phyloP scores from a whole-genome alignment of 2,797 vertebrate species.

The Cyprinodon diabolis region DNA sequence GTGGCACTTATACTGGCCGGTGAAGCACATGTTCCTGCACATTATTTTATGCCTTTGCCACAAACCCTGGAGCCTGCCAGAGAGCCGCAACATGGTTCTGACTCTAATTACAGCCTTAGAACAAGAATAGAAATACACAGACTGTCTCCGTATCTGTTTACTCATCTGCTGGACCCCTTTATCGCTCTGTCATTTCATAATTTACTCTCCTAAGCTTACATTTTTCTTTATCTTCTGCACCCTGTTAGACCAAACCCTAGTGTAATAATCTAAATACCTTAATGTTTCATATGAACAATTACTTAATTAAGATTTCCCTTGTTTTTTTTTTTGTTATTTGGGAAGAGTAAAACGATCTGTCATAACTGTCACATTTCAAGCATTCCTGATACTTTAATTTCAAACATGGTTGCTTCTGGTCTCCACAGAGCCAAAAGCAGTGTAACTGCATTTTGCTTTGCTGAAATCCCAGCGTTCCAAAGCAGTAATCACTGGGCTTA shows the following conservation, averaged over 20 bases:
- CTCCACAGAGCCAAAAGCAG: slow-evolving; percentile 3
- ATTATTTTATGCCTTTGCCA: slow-evolving; percentile 37
- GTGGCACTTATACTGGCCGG: slow-evolving; percentile 21
- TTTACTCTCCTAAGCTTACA: background rate
- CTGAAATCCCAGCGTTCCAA: slow-evolving; percentile 37
- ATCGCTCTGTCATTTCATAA: background rate
- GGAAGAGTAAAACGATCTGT: slow-evolving; percentile 1
- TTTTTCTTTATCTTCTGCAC: background rate
- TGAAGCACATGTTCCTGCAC: slow-evolving; percentile 13
- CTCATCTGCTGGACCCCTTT: background rate
- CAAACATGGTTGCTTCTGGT: slow-evolving; percentile 23
- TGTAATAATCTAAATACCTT: background rate
- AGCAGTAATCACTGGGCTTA: slow-evolving; percentile 52
- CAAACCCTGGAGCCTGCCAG: slow-evolving; percentile 8
- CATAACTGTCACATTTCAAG: background rate
- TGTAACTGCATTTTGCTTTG: slow-evolving; percentile 12
- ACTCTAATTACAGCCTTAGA: slow-evolving; percentile 48
- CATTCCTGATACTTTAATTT: slow-evolving; percentile 20
- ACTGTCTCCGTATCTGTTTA: slow-evolving; percentile 29
- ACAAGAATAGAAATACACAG: slow-evolving; percentile 43
- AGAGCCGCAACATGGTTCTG: slow-evolving; percentile 4
- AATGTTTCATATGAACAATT: background rate
- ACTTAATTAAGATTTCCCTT: background rate
- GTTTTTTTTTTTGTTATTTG: background rate
- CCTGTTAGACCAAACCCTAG: background rate